Conservation (phyloP, 2,113 vertebrate genomes). For the Micronycteris hirsuta region DNA sequence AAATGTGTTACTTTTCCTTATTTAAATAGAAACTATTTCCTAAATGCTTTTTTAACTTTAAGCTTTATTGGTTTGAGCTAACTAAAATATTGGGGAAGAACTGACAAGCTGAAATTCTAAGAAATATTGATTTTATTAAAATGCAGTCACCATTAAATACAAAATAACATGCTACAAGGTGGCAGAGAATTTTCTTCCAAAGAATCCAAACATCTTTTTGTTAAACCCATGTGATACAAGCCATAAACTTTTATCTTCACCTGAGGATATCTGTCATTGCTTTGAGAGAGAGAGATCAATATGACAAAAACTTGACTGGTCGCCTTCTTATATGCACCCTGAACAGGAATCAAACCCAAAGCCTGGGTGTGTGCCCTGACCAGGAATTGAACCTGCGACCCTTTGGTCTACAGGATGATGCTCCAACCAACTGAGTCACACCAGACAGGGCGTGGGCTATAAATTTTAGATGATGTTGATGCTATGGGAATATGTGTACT, state of each 20-base stretch:
- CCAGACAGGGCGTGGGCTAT: neutral
- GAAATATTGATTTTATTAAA: neutral
- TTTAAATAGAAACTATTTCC: neutral
- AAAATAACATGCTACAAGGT: too few species aligned
- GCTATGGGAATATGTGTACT: fast-evolving
- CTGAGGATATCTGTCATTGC: too few species aligned
- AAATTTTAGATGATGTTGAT: too few species aligned
- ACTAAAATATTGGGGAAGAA: neutral
- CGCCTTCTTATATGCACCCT: too few species aligned
- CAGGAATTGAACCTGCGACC: too few species aligned
- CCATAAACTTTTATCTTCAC: neutral
- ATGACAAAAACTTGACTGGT: too few species aligned
- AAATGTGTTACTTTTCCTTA: neutral
- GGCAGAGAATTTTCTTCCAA: neutral
- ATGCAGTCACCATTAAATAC: neutral
- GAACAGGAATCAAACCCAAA: too few species aligned
- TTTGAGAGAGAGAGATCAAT: too few species aligned
- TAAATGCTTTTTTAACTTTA: neutral
- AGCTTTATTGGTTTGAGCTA: neutral
- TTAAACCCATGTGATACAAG: fast-evolving
- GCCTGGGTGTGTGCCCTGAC: too few species aligned
- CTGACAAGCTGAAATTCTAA: neutral
- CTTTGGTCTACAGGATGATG: too few species aligned
- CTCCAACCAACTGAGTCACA: too few species aligned
- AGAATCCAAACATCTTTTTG: neutral